Base-by-base conservation (phyloP, 2,888 invertebrate species). In the Nemotelus pantherinus region DNA sequence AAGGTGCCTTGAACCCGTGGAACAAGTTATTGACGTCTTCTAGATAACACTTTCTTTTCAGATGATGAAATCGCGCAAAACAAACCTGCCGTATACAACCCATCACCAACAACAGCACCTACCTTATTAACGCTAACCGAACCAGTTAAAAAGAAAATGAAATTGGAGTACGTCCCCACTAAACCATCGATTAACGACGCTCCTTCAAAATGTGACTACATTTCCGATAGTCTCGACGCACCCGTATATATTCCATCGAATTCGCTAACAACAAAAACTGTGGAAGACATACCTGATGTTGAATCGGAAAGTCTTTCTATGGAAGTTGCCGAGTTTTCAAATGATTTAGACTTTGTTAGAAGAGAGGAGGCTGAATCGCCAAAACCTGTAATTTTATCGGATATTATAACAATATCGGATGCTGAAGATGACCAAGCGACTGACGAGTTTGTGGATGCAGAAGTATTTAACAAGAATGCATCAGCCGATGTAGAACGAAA, bases 1-100 rank as follows among this genome's bases (percentile, higher is more conserved):
- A 92, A 89, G 94, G 94, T 89, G 82, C n/a, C n/a, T n/a, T 5
- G 63, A 63, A 63, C 3, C 10, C 10, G 25, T 25, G 25, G 25
- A 25, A 48, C 50, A 48, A 50, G 3, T 10, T 43, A 57, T 9
- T 41, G 53, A 45, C 44, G 10, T 57, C 77, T 79, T 76, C 64
- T n/a, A 63, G 50, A 71, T 45, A 10, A 9, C 43, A 43, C 55
- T 7, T 39, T 48, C 50, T 48, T 47, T 5, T 39, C 83, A 80
- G 82, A 80, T 10, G 85, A 86, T 7, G 80, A 81, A n/a, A 5
- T 80, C 43, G 78, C 79, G 6, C 77, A 81, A 41, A 81, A 57
- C 6, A 68, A 68, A 53, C 57, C 82, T 9, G 85, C 85, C 0
- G 84, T 83, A 50, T 86, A 86, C 77, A 86, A 83, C 63, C 85